Base-by-base conservation (phyloP, 1,140 invertebrate species). In the Cepaea nemoralis region DNA sequence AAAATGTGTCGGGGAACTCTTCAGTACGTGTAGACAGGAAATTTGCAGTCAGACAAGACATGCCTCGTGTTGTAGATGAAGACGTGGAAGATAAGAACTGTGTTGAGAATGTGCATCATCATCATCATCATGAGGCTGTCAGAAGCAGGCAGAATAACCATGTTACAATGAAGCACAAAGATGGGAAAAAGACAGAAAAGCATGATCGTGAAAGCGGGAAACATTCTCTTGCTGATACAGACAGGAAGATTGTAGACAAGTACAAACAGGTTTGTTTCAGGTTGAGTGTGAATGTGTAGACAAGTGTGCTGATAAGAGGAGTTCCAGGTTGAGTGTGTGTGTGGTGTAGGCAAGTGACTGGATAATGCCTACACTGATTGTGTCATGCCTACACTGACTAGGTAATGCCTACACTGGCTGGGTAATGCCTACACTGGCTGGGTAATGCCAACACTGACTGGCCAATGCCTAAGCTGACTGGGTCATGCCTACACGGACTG, bases 1-100 rank as follows among this genome's bases (percentile, higher is more conserved):
- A 82, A n/a, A 81, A 63, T 59, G 71, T 84, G 5, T 55, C 50
- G 3, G 19, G 19, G 16, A 55, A 55, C 22, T 55, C 50, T 2
- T 22, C 6, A 10, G 2, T 55, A 2, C 50, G 19, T 55, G 50
- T 55, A 24, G 50, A 55, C 50, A 55, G 22, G 19, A 55, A 55
- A 2, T 24, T 22, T 5, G n/a, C 19, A 8, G n/a, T 55, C 16
- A 55, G 50, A 55, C 50, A 55, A 55, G 50, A 55, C 19, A 55
- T 22, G n/a, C n/a, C n/a, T 55, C n/a, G n/a, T 55, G 5, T 19
- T 55, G 50, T 55, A 19, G 6, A 22, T 55, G 50, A 24, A 22
- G 50, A 24, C 1, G 19, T 3, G 3, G 22, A 14, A 22, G 50
- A 14, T 55, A 22, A 55, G 3, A 19, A 10, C 50, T 8, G n/a